Percentiles rank a stretch among this genome's conserved stretches.
phyloP scores from a whole-genome alignment of 1,140 invertebrate species.

The Hyles vespertilio region DNA sequence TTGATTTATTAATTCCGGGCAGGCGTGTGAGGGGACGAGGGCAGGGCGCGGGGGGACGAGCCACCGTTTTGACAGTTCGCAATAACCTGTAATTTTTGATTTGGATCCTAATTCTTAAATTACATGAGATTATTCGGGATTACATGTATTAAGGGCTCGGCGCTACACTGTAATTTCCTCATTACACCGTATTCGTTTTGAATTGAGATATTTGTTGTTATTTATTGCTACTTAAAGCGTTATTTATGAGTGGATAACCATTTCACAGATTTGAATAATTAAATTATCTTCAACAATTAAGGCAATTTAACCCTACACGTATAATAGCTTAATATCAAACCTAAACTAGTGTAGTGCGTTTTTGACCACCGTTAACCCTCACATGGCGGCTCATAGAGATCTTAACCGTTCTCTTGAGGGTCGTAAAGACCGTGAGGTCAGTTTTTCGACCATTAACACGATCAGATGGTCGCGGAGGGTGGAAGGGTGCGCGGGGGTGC shows the following conservation, averaged over 20 bases:
- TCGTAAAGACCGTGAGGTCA: slow-evolving; percentile 58
- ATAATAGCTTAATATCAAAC: not conserved
- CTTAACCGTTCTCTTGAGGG: slow-evolving; percentile 56
- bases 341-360: too few species aligned
- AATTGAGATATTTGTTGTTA: slow-evolving; percentile 14
- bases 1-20: slow-evolving; percentile 68
- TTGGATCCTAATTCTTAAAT: not conserved
- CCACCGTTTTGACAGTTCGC: slow-evolving; percentile 47
- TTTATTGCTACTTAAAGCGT: slow-evolving; percentile 9
- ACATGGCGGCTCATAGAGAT: slow-evolving; percentile 10
- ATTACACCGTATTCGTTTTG: too few species aligned
- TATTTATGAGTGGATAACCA: too few species aligned
- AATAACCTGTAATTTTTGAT: slow-evolving; percentile 52
- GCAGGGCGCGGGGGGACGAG: slow-evolving; percentile 38
- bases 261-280: too few species aligned
- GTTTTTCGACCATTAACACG: slow-evolving; percentile 68
- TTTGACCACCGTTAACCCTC: too few species aligned
- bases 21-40: too few species aligned
- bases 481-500: slow-evolving; percentile 29
- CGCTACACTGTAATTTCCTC: slow-evolving; percentile 9
- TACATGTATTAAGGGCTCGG: slow-evolving; percentile 3
- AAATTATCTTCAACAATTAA: too few species aligned
- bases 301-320: not conserved
- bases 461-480: slow-evolving; percentile 40
- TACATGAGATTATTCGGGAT: slow-evolving; percentile 1